Evolutionary conservation across 2,797 vertebrate species (phyloP).

Genomic region (Halcyon smyrnensis): DNA sequence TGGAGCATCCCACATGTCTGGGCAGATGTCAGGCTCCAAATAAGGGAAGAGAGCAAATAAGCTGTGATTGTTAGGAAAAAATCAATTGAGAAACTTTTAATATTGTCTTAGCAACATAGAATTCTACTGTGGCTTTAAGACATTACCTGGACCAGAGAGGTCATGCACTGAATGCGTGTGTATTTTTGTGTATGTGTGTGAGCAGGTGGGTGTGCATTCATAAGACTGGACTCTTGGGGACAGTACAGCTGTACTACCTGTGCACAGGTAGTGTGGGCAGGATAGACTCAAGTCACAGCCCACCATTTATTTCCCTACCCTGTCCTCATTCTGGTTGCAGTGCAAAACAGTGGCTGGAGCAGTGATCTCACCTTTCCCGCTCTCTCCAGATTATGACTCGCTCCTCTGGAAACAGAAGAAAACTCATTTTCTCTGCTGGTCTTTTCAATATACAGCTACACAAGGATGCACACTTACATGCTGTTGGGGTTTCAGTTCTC

Average conservation of each 20-base stretch:
- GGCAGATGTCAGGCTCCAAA: neutral
- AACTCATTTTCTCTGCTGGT: neutral
- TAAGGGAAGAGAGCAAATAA: neutral
- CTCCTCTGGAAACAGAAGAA: neutral
- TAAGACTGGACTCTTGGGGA: fast-evolving
- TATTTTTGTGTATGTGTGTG: neutral
- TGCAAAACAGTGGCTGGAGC: neutral
- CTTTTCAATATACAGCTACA: neutral
- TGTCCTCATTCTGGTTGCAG: fast-evolving
- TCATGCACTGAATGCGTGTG: neutral
- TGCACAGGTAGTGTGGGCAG: neutral
- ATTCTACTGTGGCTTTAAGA: neutral
- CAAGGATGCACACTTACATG: neutral
- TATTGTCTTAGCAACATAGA: neutral
- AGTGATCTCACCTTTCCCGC: neutral
- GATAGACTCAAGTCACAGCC: neutral
- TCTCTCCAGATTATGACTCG: neutral
- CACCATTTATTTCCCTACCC: neutral
- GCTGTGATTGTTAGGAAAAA: neutral
- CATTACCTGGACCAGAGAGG: neutral
- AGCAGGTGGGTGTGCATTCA: fast-evolving
- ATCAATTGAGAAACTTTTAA: neutral
- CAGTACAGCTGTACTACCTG: neutral
- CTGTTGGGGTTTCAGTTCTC: no score
- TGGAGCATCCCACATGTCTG: neutral